These are phyloP conservation scores for Bagarius yarrelli DNA, from an alignment of 2,113 vertebrate species.

Conservation along the genomic window DNA sequence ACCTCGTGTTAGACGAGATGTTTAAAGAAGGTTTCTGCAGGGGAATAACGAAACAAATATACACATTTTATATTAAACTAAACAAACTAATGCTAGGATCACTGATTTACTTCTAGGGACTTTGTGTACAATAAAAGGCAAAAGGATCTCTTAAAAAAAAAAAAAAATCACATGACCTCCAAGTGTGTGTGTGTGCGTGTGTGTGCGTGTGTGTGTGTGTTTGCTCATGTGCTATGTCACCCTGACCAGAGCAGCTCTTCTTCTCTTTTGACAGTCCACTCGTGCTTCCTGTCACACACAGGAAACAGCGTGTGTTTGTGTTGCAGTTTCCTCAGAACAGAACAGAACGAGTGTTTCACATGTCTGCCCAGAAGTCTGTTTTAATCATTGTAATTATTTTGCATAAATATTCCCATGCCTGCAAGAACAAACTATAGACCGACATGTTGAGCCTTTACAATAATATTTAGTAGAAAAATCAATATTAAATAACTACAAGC, in stretches of 20 bases:
- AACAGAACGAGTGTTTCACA: not conserved
- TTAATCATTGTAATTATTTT: not conserved
- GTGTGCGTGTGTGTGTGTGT: conserved; percentile 1
- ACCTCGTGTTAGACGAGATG: not conserved
- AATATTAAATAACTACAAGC: no score
- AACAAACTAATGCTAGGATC: not conserved
- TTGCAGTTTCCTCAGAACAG: not conserved
- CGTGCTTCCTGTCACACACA: conserved; percentile 39
- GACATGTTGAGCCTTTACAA: no score
- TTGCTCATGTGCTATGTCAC: conserved; percentile 27
- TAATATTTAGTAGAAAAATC: no score
- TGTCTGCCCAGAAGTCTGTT: not conserved
- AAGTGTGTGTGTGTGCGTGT: conserved; percentile 3
- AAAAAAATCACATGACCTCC: no score
- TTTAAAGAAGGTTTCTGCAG: not conserved
- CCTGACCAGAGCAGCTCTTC: conserved; percentile 20
- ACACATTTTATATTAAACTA: not conserved
- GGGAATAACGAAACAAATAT: no score
- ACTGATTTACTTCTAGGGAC: not conserved
- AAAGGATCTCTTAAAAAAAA: not conserved
- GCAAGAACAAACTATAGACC: not conserved
- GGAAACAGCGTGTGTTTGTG: conserved; percentile 23
- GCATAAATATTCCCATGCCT: not conserved
- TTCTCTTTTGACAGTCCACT: conserved; percentile 33
- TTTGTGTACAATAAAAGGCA: not conserved